Percentiles rank a stretch among this genome's conserved stretches.
phyloP scores from a whole-genome alignment of 2,888 invertebrate genomes.

The Monoplex corrugatus region DNA sequence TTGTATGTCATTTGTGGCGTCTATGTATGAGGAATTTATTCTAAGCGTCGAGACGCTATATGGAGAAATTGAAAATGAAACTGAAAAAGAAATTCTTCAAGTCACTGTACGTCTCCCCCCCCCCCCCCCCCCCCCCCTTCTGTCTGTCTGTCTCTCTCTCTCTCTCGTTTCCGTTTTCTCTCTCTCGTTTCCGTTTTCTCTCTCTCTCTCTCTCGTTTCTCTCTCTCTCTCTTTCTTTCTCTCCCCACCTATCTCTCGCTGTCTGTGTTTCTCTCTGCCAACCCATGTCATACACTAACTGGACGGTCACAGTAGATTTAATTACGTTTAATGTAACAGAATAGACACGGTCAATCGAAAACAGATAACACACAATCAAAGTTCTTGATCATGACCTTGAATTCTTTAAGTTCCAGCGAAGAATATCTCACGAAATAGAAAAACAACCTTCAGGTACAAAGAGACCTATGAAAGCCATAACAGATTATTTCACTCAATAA shows the following conservation, averaged over 20 bases:
- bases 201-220: background rate
- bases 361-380: too few species aligned
- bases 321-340: background rate
- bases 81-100: too few species aligned
- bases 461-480: too few species aligned
- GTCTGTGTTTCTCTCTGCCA: background rate
- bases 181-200: background rate
- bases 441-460: too few species aligned
- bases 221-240: background rate
- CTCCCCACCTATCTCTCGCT: background rate
- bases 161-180: background rate
- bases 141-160: too few species aligned
- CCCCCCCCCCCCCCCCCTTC: background rate
- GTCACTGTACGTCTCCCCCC: background rate
- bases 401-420: too few species aligned
- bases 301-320: background rate
- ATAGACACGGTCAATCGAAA: background rate
- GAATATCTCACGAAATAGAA: too few species aligned
- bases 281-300: background rate
- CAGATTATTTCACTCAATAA: too few species aligned
- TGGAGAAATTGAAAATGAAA: too few species aligned
- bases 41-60: too few species aligned
- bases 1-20: background rate
- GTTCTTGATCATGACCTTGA: too few species aligned
- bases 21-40: too few species aligned